Conservation (phyloP, 2,888 invertebrate species). For the Malthinus seriepunctatus region DNA sequence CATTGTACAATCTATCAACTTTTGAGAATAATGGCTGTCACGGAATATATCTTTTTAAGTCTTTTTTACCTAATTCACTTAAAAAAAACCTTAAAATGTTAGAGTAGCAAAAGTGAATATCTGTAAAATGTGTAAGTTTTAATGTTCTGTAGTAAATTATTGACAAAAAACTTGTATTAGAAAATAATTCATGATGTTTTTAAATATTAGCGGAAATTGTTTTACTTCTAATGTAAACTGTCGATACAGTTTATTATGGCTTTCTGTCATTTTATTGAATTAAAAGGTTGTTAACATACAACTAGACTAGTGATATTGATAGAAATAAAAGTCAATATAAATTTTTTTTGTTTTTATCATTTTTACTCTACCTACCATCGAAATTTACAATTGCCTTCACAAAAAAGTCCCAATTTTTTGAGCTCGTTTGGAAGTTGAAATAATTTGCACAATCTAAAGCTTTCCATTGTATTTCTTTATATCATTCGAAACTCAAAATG, state of each 20-base stretch:
- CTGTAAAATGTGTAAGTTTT: slow-evolving; percentile 25
- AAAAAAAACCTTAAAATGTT: neutral
- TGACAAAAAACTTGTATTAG: slow-evolving; percentile 28
- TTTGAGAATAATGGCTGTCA: neutral
- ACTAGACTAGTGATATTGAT: neutral
- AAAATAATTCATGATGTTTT: slow-evolving; percentile 1
- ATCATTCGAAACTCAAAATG: no score
- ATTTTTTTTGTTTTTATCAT: neutral
- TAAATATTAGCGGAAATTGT: neutral
- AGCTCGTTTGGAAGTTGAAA: no score
- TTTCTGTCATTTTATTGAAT: slow-evolving; percentile 4
- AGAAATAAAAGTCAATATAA: slow-evolving; percentile 1
- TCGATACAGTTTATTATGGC: neutral
- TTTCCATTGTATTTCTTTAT: no score
- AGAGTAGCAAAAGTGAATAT: slow-evolving; percentile 17
- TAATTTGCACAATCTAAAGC: no score
- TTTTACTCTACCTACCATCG: no score
- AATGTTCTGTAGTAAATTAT: slow-evolving; percentile 31
- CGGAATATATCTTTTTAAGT: slow-evolving; percentile 1
- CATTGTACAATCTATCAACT: neutral
- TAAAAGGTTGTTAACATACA: neutral
- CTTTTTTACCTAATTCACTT: neutral
- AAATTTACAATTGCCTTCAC: no score
- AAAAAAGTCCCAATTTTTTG: no score
- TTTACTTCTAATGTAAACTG: slow-evolving; percentile 4